Conservation (phyloP, 2,888 invertebrate species). For the Onthophagus sagittarius region DNA sequence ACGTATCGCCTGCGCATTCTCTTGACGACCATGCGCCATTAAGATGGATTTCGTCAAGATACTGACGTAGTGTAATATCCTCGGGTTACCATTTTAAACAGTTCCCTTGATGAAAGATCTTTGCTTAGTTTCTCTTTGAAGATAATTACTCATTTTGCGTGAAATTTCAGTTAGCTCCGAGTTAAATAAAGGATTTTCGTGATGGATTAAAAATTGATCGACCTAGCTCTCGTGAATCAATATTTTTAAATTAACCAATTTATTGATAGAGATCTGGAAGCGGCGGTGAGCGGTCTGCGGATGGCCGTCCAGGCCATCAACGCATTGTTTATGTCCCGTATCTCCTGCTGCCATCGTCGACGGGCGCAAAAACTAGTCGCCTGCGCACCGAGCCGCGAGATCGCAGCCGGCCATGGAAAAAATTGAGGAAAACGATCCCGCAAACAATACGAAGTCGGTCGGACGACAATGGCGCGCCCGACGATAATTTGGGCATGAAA, state of each 20-base stretch:
- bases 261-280: constrained; percentile 43
- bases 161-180: neutral
- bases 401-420: constrained; percentile 17
- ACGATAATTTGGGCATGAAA: neutral
- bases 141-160: neutral
- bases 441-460: neutral
- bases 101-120: neutral
- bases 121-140: neutral
- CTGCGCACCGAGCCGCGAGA: constrained; percentile 20
- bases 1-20: neutral
- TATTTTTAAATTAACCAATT: constrained; percentile 48
- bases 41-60: neutral
- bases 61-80: neutral
- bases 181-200: neutral
- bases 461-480: neutral
- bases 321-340: constrained; percentile 37
- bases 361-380: constrained; percentile 35
- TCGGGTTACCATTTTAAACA: neutral
- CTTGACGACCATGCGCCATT: neutral
- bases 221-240: constrained; percentile 44
- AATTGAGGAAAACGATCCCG: neutral
- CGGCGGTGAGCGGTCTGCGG: constrained; percentile 23
- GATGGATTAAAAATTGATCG: constrained; percentile 2
- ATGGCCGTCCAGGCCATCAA: constrained; percentile 31
- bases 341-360: constrained; percentile 34